Evolutionary conservation across 2,888 invertebrate species (phyloP).

Genomic region (Megastigmus dorsalis): DNA sequence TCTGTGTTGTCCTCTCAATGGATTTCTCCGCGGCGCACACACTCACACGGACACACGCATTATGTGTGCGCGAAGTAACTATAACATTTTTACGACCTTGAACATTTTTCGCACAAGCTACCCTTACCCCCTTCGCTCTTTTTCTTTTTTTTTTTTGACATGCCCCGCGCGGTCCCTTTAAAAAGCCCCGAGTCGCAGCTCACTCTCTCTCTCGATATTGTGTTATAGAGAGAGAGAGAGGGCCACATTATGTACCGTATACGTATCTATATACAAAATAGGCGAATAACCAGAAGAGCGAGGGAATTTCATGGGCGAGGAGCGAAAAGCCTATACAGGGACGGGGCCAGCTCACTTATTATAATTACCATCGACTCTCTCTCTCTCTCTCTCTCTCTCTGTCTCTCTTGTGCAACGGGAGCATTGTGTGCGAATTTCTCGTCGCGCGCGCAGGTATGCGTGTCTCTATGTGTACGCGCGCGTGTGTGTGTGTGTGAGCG

Average conservation of each 20-base stretch:
- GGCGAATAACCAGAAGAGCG: not conserved
- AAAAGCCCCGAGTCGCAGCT: not conserved
- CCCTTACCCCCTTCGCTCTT: not conserved
- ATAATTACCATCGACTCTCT: conserved; percentile 43
- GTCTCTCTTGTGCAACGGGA: no score
- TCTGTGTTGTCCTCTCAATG: no score
- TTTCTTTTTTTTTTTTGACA: no score
- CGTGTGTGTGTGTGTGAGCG: not conserved
- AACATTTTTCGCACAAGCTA: conserved; percentile 43
- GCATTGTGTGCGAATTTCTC: conserved; percentile 41
- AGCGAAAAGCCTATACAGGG: no score
- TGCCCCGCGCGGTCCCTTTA: not conserved
- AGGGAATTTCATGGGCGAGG: not conserved
- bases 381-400: no score
- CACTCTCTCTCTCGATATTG: no score
- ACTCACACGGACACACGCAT: no score
- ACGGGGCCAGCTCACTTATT: no score
- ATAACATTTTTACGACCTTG: conserved; percentile 28
- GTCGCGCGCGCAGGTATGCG: not conserved
- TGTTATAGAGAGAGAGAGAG: no score
- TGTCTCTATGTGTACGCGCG: not conserved
- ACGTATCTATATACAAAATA: conserved; percentile 9
- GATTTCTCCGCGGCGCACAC: no score
- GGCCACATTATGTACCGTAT: no score
- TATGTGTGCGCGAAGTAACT: no score